These are phyloP conservation scores for Caprella mutica DNA, from an alignment of 2,888 invertebrate genomes.

Conservation along the genomic window DNA sequence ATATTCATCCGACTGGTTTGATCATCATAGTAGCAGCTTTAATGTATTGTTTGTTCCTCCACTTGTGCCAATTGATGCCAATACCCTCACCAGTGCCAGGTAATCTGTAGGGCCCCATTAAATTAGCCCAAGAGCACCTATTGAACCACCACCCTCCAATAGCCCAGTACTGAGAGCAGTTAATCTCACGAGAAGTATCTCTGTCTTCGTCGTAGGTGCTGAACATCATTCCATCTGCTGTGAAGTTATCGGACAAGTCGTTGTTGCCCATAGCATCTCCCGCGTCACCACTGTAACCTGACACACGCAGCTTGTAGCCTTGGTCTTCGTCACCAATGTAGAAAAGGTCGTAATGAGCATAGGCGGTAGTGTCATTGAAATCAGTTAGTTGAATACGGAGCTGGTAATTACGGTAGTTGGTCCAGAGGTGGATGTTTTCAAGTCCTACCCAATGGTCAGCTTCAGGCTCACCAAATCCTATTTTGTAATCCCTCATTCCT, in stretches of 20 bases:
- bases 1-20: too few relatives aligned
- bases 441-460: conserved; percentile 29
- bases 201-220: conserved; percentile 27
- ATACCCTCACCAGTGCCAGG: conserved; percentile 27
- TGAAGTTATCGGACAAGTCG: conserved; percentile 26
- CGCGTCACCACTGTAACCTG: conserved; percentile 29
- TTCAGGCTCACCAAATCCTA: conserved; percentile 27
- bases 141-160: conserved; percentile 34
- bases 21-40: conserved; percentile 30
- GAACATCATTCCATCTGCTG: conserved; percentile 33
- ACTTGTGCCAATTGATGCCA: conserved; percentile 34
- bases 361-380: conserved; percentile 20
- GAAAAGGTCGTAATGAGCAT: conserved; percentile 27
- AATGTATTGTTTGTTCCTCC: conserved; percentile 33
- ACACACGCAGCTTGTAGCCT: conserved; percentile 26
- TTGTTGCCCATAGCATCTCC: conserved; percentile 27
- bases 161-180: conserved; percentile 32
- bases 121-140: conserved; percentile 33
- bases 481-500: conserved; percentile 27
- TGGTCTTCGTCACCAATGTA: conserved; percentile 26
- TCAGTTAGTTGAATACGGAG: conserved; percentile 25
- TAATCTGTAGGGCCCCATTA: conserved; percentile 30
- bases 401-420: conserved; percentile 28
- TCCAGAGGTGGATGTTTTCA: conserved; percentile 28
- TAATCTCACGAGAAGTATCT: conserved; percentile 33